Evolutionary conservation across 2,888 invertebrate species (phyloP).

Genomic region (Sinodicranocentrus sp.): DNA sequence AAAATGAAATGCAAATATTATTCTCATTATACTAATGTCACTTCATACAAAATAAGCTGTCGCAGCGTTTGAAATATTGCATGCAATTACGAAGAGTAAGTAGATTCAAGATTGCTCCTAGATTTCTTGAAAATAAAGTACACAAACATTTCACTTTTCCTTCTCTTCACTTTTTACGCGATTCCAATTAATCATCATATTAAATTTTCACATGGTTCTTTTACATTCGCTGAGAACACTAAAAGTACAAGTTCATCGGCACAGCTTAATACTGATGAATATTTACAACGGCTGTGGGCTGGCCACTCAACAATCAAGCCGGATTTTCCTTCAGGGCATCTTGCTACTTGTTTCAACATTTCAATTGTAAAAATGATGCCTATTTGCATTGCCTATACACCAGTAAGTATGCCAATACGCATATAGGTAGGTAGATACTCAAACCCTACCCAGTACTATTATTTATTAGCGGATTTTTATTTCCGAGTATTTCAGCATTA

Average conservation of each 20-base stretch:
- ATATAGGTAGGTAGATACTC: too few relatives aligned
- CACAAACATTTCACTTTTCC: constrained; percentile 5
- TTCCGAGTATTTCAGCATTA: too few relatives aligned
- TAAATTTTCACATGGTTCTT: neutral
- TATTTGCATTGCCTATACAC: too few relatives aligned
- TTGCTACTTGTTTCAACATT: constrained; percentile 5
- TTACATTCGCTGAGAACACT: constrained; percentile 1
- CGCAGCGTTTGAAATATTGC: constrained; percentile 5
- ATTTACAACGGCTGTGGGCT: constrained; percentile 1
- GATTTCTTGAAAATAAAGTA: too few relatives aligned
- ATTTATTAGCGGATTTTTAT: too few relatives aligned
- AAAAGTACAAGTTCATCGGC: constrained; percentile 39
- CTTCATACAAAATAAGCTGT: constrained; percentile 8
- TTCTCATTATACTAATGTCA: constrained; percentile 22
- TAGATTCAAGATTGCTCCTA: too few relatives aligned
- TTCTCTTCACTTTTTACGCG: neutral
- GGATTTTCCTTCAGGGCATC: constrained; percentile 20
- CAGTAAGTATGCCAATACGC: too few relatives aligned
- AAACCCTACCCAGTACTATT: too few relatives aligned
- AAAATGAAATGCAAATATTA: neutral
- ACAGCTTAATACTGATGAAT: constrained; percentile 21
- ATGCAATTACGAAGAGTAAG: too few relatives aligned
- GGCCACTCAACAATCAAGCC: constrained; percentile 20
- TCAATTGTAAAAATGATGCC: constrained; percentile 23
- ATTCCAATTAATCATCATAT: constrained; percentile 19